Percentiles rank a stretch among this genome's conserved stretches.
phyloP scores from a whole-genome alignment of 1,140 invertebrate genomes.

The Drosophila orena region DNA sequence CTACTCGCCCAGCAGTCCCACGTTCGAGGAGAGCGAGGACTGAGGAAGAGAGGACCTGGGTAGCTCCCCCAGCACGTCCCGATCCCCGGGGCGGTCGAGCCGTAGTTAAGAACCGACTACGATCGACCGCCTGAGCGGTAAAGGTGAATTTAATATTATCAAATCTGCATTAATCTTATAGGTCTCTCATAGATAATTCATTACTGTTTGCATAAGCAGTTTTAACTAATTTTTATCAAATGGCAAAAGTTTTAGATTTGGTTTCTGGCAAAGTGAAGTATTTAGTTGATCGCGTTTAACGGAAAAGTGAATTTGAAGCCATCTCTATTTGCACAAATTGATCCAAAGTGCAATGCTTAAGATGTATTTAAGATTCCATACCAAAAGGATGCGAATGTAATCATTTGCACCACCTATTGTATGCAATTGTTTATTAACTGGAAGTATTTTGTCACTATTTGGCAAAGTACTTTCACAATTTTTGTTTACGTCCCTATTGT shows the following conservation, averaged over 20 bases:
- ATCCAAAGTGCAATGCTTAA: not conserved
- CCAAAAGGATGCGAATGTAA: not conserved
- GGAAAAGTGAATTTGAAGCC: not conserved
- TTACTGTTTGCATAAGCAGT: not conserved
- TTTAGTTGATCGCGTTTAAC: not conserved
- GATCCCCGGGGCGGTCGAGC: not conserved
- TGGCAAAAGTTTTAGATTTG: not conserved
- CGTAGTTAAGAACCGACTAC: not conserved
- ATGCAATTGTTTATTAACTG: not conserved
- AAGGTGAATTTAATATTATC: not conserved
- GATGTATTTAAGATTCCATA: not conserved
- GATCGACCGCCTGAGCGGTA: not conserved
- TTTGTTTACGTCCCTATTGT: not conserved
- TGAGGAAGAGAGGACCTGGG: constrained; percentile 24
- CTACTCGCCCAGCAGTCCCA: constrained; percentile 88
- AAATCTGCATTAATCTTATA: not conserved
- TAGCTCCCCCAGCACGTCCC: not conserved
- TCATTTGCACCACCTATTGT: not conserved
- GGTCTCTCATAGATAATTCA: not conserved
- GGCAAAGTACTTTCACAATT: not conserved
- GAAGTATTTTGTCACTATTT: not conserved
- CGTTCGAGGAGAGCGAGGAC: constrained; percentile 80
- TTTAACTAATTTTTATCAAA: not conserved
- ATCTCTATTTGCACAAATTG: not conserved
- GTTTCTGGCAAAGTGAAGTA: not conserved